Evolutionary conservation across 2,797 vertebrate species (phyloP).

Genomic region (Glyptemys insculpta): DNA sequence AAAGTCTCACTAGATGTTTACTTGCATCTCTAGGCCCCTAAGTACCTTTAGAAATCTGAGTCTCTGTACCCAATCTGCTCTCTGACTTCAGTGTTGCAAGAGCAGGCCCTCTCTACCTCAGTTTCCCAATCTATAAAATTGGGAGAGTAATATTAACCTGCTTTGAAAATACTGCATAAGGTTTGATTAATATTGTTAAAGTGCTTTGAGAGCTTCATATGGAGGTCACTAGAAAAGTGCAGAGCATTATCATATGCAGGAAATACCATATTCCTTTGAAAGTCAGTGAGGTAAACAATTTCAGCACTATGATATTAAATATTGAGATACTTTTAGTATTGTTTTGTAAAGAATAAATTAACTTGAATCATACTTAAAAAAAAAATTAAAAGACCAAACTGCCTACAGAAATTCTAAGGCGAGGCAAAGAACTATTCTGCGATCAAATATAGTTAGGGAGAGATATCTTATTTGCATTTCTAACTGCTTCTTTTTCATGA

Average conservation of each 20-base stretch:
- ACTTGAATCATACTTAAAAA: constrained; percentile 4
- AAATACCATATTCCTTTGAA: constrained; percentile 41
- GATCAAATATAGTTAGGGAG: constrained; percentile 57
- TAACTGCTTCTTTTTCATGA: constrained; percentile 57
- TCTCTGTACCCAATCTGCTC: not conserved
- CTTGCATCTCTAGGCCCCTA: not conserved
- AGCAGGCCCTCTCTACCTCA: not conserved
- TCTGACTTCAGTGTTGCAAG: not conserved
- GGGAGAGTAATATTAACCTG: not conserved
- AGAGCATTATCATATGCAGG: constrained; percentile 17
- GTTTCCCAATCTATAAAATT: not conserved
- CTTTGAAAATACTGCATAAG: not conserved
- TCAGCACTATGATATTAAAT: constrained; percentile 38
- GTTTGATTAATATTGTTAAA: not conserved
- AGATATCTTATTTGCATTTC: constrained; percentile 67
- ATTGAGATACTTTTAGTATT: constrained; percentile 59
- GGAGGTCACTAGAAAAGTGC: not conserved
- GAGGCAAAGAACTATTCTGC: constrained; percentile 26
- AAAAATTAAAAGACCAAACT: constrained; percentile 23
- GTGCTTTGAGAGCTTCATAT: constrained; percentile 19
- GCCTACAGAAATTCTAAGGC: constrained; percentile 7
- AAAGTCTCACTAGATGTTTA: not conserved
- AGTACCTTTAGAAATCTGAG: not conserved
- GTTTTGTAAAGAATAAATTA: constrained; percentile 60
- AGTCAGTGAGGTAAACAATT: constrained; percentile 54